Evolutionary conservation across 92 coral and sea anemone genomes (phyloP), one percentile per base, ranked within the genome.

Genomic region (Porites rus): DNA sequence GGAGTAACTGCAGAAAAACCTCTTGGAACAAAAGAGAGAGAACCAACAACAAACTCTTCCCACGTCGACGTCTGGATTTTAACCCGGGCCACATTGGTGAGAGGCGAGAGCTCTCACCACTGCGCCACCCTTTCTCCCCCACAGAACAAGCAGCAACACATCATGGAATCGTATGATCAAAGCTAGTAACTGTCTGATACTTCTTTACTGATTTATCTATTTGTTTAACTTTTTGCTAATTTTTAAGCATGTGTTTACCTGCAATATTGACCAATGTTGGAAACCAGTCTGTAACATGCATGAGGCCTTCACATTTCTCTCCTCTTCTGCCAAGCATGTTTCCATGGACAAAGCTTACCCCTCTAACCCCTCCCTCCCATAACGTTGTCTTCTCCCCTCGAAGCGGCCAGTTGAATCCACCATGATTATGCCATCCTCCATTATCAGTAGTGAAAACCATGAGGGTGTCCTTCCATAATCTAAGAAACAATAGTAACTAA

Each of bases 281-380:
- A 53, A 77, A 89, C 92, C 92, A 89, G 72, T 89, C 92, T 21
- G 92, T 89, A 16, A 85, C 92, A 75, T 89, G 92, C 28, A 89
- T 19, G 2, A 89, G 82, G 17, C 78, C 92, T 51, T 84, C 72
- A 10, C 81, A 24, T 65, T 24, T 69, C 14, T 64, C 86, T 62
- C 92, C 92, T 66, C 24, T 72, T 63, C 72, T 77, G 19, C 82
- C 59, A 12, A 89, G 85, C 89, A 89, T 89, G 43, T 79, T 70
- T 22, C 92, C 92, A 74, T 51, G 92, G 20, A 84, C 92, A 89
- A 89, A 89, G 38, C 85, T 88, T 81, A 88, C 86, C 9, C 75
- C 92, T 22, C 84, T 80, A 20, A 84, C 89, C 62, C 92, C 92
- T 70, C 92, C 92, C 92, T 89, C 92, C 86, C 88, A 89, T 43